These are phyloP conservation scores for Bedellia somnulentella DNA, from an alignment of 2,888 invertebrate species.

Conservation along the genomic window DNA sequence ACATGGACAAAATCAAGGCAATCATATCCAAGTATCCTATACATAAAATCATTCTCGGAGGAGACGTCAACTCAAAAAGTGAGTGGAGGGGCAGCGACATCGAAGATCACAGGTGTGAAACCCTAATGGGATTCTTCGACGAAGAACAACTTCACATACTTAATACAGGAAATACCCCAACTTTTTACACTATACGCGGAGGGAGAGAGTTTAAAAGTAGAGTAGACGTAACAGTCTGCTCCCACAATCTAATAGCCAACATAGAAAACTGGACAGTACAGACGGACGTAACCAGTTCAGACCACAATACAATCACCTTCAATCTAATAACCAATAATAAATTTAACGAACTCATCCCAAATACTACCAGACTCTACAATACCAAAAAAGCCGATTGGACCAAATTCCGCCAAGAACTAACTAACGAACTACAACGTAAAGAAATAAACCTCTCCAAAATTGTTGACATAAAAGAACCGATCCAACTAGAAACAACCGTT, in stretches of 20 bases:
- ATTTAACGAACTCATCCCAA: too few relatives aligned
- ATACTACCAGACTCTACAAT: too few relatives aligned
- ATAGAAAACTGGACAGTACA: conserved; percentile 10
- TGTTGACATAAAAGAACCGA: background rate
- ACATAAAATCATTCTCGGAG: conserved; percentile 4
- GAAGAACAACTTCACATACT: conserved; percentile 11
- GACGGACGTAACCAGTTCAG: conserved; percentile 6
- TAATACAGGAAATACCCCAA: conserved; percentile 10
- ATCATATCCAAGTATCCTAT: background rate
- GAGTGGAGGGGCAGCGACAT: conserved; percentile 5
- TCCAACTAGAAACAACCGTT: background rate
- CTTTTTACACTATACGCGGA: too few relatives aligned
- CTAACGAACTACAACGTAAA: background rate
- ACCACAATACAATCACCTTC: conserved; percentile 8
- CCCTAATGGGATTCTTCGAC: too few relatives aligned
- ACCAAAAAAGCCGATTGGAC: conserved; percentile 10
- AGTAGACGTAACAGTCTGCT: conserved; percentile 12
- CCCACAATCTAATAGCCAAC: too few relatives aligned
- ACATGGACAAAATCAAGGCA: too few relatives aligned
- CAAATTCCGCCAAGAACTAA: background rate
- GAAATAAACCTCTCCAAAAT: background rate
- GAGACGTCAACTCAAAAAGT: conserved; percentile 8
- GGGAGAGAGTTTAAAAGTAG: too few relatives aligned
- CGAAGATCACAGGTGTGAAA: conserved; percentile 10
- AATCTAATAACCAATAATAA: conserved; percentile 8